A percentile compares a stretch with the other conserved stretches of the same genome.
Conservation (phyloP, 2,888 invertebrate species). For the Aplocera efformata region DNA sequence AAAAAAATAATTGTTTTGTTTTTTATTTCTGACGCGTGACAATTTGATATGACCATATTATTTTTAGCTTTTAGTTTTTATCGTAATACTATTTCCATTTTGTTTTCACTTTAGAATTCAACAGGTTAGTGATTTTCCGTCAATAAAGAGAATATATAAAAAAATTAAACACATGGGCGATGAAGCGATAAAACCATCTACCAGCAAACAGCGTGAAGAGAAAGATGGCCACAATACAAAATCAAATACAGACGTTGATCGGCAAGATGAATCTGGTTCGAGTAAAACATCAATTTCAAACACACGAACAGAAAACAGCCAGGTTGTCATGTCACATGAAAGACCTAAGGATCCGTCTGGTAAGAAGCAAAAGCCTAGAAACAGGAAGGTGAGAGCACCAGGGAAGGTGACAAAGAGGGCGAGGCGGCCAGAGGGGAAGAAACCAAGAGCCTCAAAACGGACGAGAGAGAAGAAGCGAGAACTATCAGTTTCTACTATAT, state of each 20-base stretch:
- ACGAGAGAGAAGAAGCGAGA: constrained; percentile 27
- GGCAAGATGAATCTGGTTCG: constrained; percentile 30
- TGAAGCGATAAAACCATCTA: constrained; percentile 38
- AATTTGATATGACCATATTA: no score
- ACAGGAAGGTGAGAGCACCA: constrained; percentile 20
- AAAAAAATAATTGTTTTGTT: no score
- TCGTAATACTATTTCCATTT: no score
- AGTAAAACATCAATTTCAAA: constrained; percentile 34
- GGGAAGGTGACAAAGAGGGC: constrained; percentile 45
- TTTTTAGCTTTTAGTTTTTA: constrained; percentile 8
- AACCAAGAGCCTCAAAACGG: constrained; percentile 27
- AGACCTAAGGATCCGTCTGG: constrained; percentile 21
- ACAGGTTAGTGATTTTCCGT: no score
- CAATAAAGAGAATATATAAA: constrained; percentile 42
- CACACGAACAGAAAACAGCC: constrained; percentile 37
- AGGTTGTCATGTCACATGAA: constrained; percentile 31
- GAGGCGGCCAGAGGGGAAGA: constrained; percentile 28
- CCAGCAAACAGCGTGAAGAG: constrained; percentile 42
- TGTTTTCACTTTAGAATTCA: no score
- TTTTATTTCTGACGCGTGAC: no score
- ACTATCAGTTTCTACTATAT: constrained; percentile 41
- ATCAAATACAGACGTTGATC: constrained; percentile 28
- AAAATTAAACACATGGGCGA: not conserved
- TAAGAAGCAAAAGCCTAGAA: constrained; percentile 30
- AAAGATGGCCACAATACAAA: constrained; percentile 6